These are phyloP conservation scores for Hydraecia micacea DNA, from an alignment of 2,888 invertebrate species.

Conservation along the genomic window DNA sequence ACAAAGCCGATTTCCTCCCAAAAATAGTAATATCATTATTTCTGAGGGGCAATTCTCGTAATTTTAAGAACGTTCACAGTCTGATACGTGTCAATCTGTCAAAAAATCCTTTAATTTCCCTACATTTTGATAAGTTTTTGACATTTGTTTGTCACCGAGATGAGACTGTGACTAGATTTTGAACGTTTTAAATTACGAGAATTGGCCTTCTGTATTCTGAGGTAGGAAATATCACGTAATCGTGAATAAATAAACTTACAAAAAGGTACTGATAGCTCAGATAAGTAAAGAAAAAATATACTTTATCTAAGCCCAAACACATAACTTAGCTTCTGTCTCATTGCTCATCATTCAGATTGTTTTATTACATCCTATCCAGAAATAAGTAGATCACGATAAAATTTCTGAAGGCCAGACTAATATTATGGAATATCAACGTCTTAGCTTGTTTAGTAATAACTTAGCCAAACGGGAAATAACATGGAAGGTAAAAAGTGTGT, in stretches of 20 bases:
- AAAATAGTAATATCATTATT: neutral
- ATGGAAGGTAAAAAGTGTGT: conserved; percentile 2
- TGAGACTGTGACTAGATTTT: too few species aligned
- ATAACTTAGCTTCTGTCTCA: conserved; percentile 33
- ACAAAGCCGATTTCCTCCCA: neutral
- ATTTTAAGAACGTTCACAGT: too few species aligned
- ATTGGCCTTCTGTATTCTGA: neutral
- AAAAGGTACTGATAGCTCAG: conserved; percentile 3
- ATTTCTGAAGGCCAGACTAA: conserved; percentile 43
- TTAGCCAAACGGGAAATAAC: conserved; percentile 26
- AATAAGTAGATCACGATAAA: conserved; percentile 33
- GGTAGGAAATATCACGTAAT: neutral
- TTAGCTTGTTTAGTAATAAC: conserved; percentile 39
- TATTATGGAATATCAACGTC: conserved; percentile 26
- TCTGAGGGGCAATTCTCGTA: too few species aligned
- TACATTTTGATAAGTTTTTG: too few species aligned
- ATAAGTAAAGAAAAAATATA: conserved; percentile 16
- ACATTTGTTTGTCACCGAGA: too few species aligned
- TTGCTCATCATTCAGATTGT: conserved; percentile 31
- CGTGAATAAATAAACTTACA: neutral
- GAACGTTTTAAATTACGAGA: too few species aligned
- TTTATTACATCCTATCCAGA: conserved; percentile 21
- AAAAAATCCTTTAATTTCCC: too few species aligned
- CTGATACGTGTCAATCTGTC: too few species aligned
- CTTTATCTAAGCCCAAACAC: conserved; percentile 1